Base-by-base conservation (phyloP, 2,797 vertebrate genomes). In the Nothura maculosa region DNA sequence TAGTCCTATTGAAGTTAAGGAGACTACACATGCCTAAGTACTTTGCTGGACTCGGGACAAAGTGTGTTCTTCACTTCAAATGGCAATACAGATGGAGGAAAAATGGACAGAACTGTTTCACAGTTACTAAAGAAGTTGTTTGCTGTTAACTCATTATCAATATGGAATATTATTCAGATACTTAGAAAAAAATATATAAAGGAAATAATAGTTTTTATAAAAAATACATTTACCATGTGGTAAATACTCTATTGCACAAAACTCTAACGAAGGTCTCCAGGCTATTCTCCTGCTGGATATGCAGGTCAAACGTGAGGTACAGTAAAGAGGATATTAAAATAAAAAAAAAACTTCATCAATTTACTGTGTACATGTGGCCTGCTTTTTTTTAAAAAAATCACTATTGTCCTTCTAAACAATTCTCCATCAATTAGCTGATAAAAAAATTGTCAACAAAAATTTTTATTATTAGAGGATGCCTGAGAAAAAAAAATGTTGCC, bases 401-500 rank as follows among this genome's bases (percentile, higher is more conserved):
- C 7, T 43, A 21, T 85, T 89, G n/a, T 64, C 68, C 80, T 58
- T 79, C 7, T 22, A 80, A 64, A 7, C 81, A 80, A 75, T 94
- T 84, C 20, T 88, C 15, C 17, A 52, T 64, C 18, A 55, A 8
- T 66, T 72, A 82, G 68, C 6, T 48, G 60, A 62, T 47, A 82
- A 85, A 82, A 86, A 40, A 15, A 78, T 42, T 63, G 40, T 43
- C 22, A 87, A 27, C 20, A 82, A 30, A 1, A 0, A 0, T 18
- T 87, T 80, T 64, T 73, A 38, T 40, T 81, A 87, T 78, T 81
- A 55, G 89, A 69, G 6, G 6, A 20, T 32, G 25, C 6, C 24
- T 82, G 34, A 72, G 32, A 80, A 89, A 93, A 80, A 89, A 93
- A 91, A 50, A 6, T 66, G 9, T 84, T 90, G 8, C 24, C 68